Evolutionary conservation across 2,888 invertebrate genomes (phyloP).

Genomic region (Loripinus fragilis): DNA sequence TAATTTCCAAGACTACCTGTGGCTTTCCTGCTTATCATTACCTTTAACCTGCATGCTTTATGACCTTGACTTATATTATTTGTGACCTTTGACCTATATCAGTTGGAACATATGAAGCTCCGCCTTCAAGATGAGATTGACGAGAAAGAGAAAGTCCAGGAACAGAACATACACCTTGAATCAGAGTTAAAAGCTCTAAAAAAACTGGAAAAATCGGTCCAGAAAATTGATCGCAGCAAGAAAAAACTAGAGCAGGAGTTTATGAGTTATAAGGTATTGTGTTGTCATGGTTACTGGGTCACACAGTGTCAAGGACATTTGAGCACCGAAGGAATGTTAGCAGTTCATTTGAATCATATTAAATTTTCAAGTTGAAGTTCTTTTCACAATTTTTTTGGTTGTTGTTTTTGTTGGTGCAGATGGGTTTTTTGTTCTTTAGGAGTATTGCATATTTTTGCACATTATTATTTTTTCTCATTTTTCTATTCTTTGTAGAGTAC

Average conservation of each 20-base stretch:
- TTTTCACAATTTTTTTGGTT: not conserved
- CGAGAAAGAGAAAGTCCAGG: conserved; percentile 65
- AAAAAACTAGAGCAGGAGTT: conserved; percentile 70
- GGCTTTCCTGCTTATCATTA: no score
- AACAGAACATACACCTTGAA: conserved; percentile 70
- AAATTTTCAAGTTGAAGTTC: not conserved
- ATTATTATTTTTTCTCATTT: no score
- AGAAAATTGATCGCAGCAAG: conserved; percentile 70
- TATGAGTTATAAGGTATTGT: conserved; percentile 66
- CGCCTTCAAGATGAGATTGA: conserved; percentile 67
- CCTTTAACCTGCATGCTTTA: no score
- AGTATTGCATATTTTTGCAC: no score
- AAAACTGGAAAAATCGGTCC: conserved; percentile 65
- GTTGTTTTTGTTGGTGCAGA: not conserved
- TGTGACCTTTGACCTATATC: conserved; percentile 38
- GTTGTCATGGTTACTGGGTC: conserved; percentile 21
- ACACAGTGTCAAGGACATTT: not conserved
- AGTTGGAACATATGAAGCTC: conserved; percentile 70
- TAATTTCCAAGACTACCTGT: no score
- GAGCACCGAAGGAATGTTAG: not conserved
- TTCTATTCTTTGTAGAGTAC: no score
- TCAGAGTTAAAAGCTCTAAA: conserved; percentile 65
- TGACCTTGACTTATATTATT: not conserved
- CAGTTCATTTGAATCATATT: not conserved
- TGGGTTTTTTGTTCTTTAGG: not conserved